phyloP scores from a whole-genome alignment of 1,140 invertebrate genomes.

The Nasonia longicornis region DNA sequence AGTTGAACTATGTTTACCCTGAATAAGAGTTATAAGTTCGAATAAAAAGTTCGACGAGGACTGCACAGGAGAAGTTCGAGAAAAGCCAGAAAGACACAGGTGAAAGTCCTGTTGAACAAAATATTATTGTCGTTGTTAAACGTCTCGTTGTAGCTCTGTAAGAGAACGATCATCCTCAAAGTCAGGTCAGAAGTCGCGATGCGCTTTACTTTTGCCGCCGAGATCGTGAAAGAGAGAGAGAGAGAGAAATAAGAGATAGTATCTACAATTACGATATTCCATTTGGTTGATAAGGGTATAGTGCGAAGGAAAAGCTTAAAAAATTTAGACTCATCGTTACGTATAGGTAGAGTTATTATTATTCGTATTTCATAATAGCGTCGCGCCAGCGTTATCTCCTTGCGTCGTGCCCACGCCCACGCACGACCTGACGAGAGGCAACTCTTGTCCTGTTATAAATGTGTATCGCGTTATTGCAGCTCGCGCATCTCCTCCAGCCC shows the following conservation, averaged over 20 bases:
- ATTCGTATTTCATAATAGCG: background rate
- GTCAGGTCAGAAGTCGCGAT: constrained; percentile 37
- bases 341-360: constrained; percentile 22
- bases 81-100: background rate
- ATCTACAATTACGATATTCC: constrained; percentile 2
- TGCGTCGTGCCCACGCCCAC: background rate
- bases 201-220: constrained; percentile 21
- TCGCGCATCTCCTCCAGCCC: background rate
- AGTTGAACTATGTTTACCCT: background rate
- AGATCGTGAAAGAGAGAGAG: background rate
- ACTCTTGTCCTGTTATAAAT: constrained; percentile 22
- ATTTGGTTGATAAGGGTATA: constrained; percentile 12
- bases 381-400: background rate
- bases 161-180: constrained; percentile 36
- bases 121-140: constrained; percentile 36
- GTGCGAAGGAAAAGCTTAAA: background rate
- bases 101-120: constrained; percentile 25
- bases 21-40: background rate
- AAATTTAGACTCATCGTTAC: constrained; percentile 13
- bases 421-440: constrained; percentile 1
- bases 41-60: background rate
- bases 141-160: constrained; percentile 38
- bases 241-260: background rate
- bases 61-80: too few species aligned
- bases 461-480: background rate